Percentiles rank a stretch among this genome's conserved stretches.
Evolutionary conservation across 2,888 invertebrate genomes (phyloP).

Genomic region (Metallyticus violacea): DNA sequence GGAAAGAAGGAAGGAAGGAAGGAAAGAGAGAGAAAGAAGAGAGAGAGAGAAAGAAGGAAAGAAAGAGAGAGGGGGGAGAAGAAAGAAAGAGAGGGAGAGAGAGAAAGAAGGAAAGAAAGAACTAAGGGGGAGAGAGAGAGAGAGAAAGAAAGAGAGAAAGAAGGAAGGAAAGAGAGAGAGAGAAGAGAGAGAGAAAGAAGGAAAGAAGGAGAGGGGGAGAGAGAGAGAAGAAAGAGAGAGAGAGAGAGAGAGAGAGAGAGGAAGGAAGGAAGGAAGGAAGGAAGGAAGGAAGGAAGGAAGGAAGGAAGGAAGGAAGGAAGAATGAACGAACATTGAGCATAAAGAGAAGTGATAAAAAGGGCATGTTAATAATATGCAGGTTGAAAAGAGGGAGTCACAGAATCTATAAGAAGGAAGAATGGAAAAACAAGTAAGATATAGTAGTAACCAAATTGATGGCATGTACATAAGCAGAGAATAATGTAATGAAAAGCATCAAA

Average conservation of each 20-base stretch:
- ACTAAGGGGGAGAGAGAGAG: slow-evolving; percentile 19
- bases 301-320: not conserved
- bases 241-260: not conserved
- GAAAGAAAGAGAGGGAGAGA: not conserved
- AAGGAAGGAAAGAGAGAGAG: not conserved
- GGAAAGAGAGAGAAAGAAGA: not conserved
- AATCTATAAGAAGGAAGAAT: no score
- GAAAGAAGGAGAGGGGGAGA: slow-evolving; percentile 21
- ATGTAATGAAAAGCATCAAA: no score
- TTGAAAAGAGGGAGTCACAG: not conserved
- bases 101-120: not conserved
- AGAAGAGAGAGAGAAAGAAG: slow-evolving; percentile 33
- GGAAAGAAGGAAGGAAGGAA: not conserved
- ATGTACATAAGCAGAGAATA: no score
- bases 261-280: not conserved
- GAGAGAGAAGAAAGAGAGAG: not conserved
- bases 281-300: not conserved
- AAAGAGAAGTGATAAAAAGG: not conserved
- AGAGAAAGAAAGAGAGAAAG: not conserved
- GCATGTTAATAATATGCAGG: not conserved
- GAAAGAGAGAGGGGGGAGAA: not conserved
- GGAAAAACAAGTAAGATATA: no score
- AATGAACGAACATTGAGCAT: not conserved
- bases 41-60: not conserved
- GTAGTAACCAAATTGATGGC: no score